Conservation (phyloP, 1,140 invertebrate species). For the Pararge aegeria region DNA sequence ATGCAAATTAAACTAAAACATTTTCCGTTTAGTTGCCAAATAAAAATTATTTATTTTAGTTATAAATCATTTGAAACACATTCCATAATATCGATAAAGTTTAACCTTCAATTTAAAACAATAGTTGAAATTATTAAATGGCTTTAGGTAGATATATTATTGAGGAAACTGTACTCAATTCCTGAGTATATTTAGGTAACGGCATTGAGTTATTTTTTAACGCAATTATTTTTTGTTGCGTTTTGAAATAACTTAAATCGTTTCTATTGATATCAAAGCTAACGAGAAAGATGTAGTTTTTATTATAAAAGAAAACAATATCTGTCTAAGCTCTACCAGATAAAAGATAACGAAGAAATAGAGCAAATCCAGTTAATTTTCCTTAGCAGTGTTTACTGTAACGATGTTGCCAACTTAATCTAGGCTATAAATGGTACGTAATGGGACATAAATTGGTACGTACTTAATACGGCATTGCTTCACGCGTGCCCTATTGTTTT, state of each 20-base stretch:
- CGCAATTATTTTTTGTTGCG: background rate
- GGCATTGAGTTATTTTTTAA: slow-evolving; percentile 24
- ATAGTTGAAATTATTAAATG: slow-evolving; percentile 27
- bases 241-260: too few relatives aligned
- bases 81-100: slow-evolving; percentile 25
- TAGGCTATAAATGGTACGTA: slow-evolving; percentile 17
- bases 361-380: slow-evolving; percentile 1
- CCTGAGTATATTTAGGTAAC: slow-evolving; percentile 23
- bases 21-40: too few relatives aligned
- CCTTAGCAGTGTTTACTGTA: background rate
- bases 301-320: too few relatives aligned
- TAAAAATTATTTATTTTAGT: too few relatives aligned
- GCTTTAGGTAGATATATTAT: slow-evolving; percentile 14
- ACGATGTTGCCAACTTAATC: slow-evolving; percentile 9
- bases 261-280: too few relatives aligned
- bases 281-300: too few relatives aligned
- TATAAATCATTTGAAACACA: slow-evolving; percentile 4
- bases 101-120: slow-evolving; percentile 25
- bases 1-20: too few relatives aligned
- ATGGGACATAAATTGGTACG: slow-evolving; percentile 15
- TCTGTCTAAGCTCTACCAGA: background rate
- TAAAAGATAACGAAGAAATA: slow-evolving; percentile 10
- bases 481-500: slow-evolving; percentile 18
- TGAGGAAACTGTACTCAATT: slow-evolving; percentile 34
- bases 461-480: slow-evolving; percentile 14